Conservation (phyloP, 2,797 vertebrate genomes). For the Helicolenus hilgendorfi region DNA sequence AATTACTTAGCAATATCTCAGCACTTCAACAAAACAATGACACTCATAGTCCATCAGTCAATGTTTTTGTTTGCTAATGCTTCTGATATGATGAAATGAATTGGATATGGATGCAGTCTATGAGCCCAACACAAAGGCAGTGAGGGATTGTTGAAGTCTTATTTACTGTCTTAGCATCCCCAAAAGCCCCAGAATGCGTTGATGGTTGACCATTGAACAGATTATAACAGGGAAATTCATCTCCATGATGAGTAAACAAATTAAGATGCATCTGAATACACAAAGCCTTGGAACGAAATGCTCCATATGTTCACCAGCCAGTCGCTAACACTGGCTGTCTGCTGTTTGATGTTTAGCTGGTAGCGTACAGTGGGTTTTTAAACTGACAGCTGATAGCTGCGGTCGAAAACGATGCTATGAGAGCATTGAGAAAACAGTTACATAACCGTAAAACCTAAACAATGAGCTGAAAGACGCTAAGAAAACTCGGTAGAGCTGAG, state of each 20-base stretch:
- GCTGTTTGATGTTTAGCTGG: not conserved
- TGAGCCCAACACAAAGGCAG: not conserved
- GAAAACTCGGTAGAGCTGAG: not conserved
- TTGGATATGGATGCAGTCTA: not conserved
- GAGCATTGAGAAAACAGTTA: not conserved
- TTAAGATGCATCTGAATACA: conserved; percentile 44
- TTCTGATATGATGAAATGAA: not conserved
- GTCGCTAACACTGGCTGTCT: not conserved
- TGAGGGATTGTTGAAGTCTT: not conserved
- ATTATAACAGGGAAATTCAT: conserved; percentile 43
- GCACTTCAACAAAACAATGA: not conserved
- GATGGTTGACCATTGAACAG: conserved; percentile 11
- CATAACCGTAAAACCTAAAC: not conserved
- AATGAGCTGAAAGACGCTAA: not conserved
- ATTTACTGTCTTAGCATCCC: not conserved
- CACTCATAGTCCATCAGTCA: not conserved
- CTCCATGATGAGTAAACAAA: conserved; percentile 51
- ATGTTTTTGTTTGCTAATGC: not conserved
- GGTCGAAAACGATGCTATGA: not conserved
- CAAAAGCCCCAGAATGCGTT: not conserved
- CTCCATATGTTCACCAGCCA: not conserved
- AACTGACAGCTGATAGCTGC: not conserved
- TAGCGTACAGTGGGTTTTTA: not conserved
- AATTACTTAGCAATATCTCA: not conserved
- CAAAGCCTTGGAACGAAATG: not conserved